These are phyloP conservation scores for Cercopithecus mitis DNA, from an alignment of 2,797 vertebrate genomes.

Conservation along the genomic window DNA sequence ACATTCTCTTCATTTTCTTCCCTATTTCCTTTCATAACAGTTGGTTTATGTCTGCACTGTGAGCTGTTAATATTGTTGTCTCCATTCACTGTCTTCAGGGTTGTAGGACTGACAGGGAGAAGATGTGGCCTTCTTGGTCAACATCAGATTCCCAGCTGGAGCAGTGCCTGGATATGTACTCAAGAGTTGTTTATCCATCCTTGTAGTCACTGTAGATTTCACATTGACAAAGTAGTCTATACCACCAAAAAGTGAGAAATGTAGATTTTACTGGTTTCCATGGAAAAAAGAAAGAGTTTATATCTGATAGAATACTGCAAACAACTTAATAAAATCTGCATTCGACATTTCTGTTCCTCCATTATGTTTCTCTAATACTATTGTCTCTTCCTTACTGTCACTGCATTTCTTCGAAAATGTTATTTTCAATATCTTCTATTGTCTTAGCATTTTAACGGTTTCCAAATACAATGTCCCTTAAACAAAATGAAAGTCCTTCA, in stretches of 20 bases:
- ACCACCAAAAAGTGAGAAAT: neutral
- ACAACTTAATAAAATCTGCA: neutral
- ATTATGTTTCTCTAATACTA: neutral
- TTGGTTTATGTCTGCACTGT: neutral
- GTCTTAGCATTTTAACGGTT: conserved; percentile 22
- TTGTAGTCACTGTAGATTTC: neutral
- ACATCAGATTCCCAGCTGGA: neutral
- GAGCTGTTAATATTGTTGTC: neutral
- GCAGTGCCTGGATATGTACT: neutral
- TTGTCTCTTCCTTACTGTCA: neutral
- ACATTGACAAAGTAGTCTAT: neutral
- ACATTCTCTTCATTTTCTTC: neutral
- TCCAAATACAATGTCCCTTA: neutral
- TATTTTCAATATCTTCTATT: neutral
- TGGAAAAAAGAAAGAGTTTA: neutral
- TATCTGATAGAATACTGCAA: neutral
- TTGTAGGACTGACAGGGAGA: neutral
- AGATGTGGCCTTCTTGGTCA: neutral
- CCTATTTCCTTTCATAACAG: neutral
- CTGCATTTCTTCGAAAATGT: neutral
- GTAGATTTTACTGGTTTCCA: neutral
- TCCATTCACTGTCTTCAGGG: neutral
- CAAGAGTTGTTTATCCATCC: neutral
- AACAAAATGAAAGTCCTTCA: neutral
- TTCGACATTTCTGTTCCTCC: neutral